Evolutionary conservation across 2,888 invertebrate species (phyloP), one percentile per base, ranked within the genome.

Genomic region (Orthosia incerta): DNA sequence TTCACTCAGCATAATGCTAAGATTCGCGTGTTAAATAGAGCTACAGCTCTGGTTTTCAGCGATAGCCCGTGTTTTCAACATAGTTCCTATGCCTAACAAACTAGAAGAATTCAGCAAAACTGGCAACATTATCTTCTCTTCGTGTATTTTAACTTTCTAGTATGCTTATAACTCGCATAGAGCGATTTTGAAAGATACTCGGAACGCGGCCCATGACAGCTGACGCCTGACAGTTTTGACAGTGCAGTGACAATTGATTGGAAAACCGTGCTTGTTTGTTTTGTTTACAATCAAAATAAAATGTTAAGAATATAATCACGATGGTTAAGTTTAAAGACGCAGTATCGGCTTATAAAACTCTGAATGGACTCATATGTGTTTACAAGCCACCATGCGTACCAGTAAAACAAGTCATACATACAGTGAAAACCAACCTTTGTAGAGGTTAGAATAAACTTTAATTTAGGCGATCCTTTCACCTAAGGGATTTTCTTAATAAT

Each of bases 361-460:
- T 99, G 67, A 98, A 97, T 93, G 98, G 99, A 45, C 89, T 98
- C 12, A 94, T 98, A 76, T 98, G 98, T 92, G 94, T 98, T 18
- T 98, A 98, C 87, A 99, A 99, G 92, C 98, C 98, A 18, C 91
- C 97, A 0, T 97, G 97, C 67, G 94, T 97, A 51, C 93, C 97
- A 57, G 92, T 97, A 0, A 89, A 89, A 26, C 95, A 95, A 87
- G 94, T 98, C 0, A 96, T 97, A 86, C 94, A 96, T 64, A 97
- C 97, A 4, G 93, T 98, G 60, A 92, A 97, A 77, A 91, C 94
- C 55, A 98, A 98, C 90, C 90, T 98, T 74, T 97, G 97, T 89
- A 94, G 96, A 97, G 98, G 98, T 98, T 95, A 95, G 91, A 64
- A n/a, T 60, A 4, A 45, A 56, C 16, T n/a, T 45, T 45, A 39